Evolutionary conservation across 2,113 vertebrate species (phyloP), one percentile per base, ranked within the genome.

Genomic region (Falco punctatus): DNA sequence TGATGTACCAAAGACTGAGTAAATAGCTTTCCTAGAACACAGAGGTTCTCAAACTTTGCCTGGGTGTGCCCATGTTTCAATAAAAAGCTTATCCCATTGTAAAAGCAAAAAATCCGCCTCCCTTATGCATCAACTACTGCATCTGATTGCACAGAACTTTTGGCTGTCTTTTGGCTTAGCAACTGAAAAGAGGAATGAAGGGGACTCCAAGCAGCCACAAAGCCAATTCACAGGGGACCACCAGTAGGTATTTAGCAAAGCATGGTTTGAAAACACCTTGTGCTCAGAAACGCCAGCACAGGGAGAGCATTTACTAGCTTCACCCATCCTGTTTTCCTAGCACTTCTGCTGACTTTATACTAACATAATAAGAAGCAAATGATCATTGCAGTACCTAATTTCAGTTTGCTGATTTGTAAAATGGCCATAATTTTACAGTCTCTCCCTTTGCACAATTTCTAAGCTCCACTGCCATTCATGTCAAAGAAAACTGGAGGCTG

Each of bases 1-100:
- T 59, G 15, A 70, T 90, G 75, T 92, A 91, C 38, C 54, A 87
- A 79, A 93, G 69, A 54, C 38, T 1, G 6, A 79, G 54, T 80
- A 92, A 95, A 94, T 12, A 95, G 48, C 42, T 66, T 89, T 62
- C 22, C 70, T 59, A 95, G 91, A 80, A 94, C 83, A 94, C 23
- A 57, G 32, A 62, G 21, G 57, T 89, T 83, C 78, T 87, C 65
- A 91, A 75, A 87, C 62, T 89, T 81, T 72, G 73, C 38, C 44
- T 72, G 61, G 35, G 33, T 58, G 62, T 72, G 70, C 46, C 15
- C 2, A n/a, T 1, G 1, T 84, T 93, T 93, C 54, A 57, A 42
- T 66, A 86, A 81, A 92, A 86, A 64, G 4, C 30, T 94, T 66
- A 52, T 64, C 27, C 81, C 44, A 30, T 10, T 78, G 57, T 83